Conservation (phyloP, 2,888 invertebrate species). For the Ophion obscuratus region DNA sequence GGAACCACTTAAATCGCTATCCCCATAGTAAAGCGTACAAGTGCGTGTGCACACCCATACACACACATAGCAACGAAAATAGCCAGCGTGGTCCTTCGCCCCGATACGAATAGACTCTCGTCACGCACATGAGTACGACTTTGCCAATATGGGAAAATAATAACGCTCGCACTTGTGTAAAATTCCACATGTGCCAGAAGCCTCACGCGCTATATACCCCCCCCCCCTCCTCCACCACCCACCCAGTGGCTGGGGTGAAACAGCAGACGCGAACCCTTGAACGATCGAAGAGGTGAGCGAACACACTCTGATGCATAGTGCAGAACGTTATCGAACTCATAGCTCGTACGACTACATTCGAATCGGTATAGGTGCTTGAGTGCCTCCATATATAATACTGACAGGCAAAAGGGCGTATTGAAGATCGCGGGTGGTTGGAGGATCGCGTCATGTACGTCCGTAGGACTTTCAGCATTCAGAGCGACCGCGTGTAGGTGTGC, state of each 20-base stretch:
- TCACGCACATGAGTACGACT: constrained; percentile 30
- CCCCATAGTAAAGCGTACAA: not conserved
- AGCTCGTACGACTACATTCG: constrained; percentile 34
- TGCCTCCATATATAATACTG: not conserved
- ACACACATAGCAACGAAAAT: constrained; percentile 1
- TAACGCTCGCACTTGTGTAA: constrained; percentile 30
- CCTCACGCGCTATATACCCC: constrained; percentile 21
- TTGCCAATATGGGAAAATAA: constrained; percentile 48
- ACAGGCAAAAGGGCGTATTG: constrained; percentile 13
- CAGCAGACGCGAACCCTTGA: constrained; percentile 58
- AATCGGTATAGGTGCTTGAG: constrained; percentile 6
- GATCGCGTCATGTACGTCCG: not conserved
- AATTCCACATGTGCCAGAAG: constrained; percentile 44
- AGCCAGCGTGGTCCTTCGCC: constrained; percentile 35
- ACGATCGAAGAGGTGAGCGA: constrained; percentile 49
- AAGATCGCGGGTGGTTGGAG: not conserved
- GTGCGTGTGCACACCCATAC: not conserved
- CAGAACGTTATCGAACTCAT: constrained; percentile 58
- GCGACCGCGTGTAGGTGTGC: not conserved
- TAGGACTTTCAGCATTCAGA: constrained; percentile 6
- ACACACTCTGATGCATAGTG: constrained; percentile 54
- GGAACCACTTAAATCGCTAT: constrained; percentile 36
- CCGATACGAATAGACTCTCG: constrained; percentile 51
- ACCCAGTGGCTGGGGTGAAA: not conserved
- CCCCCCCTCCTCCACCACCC: too few relatives aligned